Evolutionary conservation across 2,113 vertebrate genomes (phyloP).

Genomic region (Thymallus thymallus): DNA sequence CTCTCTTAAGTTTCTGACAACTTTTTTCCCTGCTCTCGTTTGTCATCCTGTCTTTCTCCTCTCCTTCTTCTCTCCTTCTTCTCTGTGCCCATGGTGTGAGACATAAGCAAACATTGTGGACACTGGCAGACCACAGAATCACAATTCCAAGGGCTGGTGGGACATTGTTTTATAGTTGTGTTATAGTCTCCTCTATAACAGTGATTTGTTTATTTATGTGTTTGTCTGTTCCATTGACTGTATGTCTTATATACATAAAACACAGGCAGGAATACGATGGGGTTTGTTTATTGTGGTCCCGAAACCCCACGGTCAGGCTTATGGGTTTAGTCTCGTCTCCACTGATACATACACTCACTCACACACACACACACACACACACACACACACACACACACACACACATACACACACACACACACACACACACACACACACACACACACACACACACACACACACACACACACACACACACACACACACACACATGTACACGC

Average conservation of each 20-base stretch:
- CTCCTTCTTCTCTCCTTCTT: conserved; percentile 4
- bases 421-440: no score
- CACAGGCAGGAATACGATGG: conserved; percentile 39
- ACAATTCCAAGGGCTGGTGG: conserved; percentile 32
- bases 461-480: conserved; percentile 72
- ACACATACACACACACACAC: no score
- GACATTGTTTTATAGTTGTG: conserved; percentile 9
- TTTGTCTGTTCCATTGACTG: conserved; percentile 53
- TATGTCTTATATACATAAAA: background rate
- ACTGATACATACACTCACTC: conserved; percentile 41
- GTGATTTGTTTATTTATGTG: conserved; percentile 65
- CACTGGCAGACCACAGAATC: conserved; percentile 53
- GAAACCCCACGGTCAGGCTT: conserved; percentile 56
- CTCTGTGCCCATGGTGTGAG: conserved; percentile 40
- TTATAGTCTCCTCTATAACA: conserved; percentile 40
- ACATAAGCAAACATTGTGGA: conserved; percentile 74
- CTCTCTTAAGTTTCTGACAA: conserved; percentile 40
- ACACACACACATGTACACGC: no score
- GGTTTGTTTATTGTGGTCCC: conserved; percentile 52
- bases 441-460: conserved; percentile 69
- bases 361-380: background rate
- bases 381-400: conserved; percentile 43
- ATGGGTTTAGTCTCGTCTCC: conserved; percentile 64
- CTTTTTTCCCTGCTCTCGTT: background rate
- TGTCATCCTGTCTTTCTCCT: background rate